Conservation (phyloP, 1,140 invertebrate genomes). For the Ooceraea biroi region DNA sequence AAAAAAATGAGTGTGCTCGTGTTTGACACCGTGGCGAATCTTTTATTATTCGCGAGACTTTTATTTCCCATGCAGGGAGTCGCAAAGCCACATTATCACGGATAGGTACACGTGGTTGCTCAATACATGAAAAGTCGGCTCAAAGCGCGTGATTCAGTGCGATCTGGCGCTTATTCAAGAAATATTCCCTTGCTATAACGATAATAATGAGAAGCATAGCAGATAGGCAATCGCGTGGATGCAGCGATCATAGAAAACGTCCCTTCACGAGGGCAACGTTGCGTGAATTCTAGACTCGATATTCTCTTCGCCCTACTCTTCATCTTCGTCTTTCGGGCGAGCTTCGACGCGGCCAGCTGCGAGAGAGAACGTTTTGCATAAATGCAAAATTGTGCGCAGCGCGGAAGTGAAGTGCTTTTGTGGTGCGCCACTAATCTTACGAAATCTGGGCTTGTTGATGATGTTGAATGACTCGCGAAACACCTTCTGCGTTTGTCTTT, state of each 20-base stretch:
- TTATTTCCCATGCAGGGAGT: background rate
- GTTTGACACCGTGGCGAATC: conserved; percentile 20
- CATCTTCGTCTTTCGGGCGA: conserved; percentile 10
- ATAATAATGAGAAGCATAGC: conserved; percentile 42
- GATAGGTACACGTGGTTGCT: background rate
- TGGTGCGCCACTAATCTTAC: background rate
- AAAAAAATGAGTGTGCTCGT: conserved; percentile 20
- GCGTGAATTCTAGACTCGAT: background rate
- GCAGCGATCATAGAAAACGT: conserved; percentile 53
- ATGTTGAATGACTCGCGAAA: background rate
- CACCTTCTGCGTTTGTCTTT: background rate
- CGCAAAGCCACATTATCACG: background rate
- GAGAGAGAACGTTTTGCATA: background rate
- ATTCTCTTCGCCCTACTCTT: background rate
- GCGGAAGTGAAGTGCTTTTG: background rate
- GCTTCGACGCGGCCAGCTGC: background rate
- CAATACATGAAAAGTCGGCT: background rate
- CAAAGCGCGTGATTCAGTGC: no score
- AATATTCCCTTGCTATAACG: conserved; percentile 51
- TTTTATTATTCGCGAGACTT: conserved; percentile 36
- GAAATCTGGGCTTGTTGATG: background rate
- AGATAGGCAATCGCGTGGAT: conserved; percentile 61
- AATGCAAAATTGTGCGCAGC: background rate
- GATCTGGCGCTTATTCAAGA: background rate
- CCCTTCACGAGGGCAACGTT: background rate